These are phyloP conservation scores for Diplazon laetatorius DNA, from an alignment of 2,888 invertebrate species.

Conservation along the genomic window DNA sequence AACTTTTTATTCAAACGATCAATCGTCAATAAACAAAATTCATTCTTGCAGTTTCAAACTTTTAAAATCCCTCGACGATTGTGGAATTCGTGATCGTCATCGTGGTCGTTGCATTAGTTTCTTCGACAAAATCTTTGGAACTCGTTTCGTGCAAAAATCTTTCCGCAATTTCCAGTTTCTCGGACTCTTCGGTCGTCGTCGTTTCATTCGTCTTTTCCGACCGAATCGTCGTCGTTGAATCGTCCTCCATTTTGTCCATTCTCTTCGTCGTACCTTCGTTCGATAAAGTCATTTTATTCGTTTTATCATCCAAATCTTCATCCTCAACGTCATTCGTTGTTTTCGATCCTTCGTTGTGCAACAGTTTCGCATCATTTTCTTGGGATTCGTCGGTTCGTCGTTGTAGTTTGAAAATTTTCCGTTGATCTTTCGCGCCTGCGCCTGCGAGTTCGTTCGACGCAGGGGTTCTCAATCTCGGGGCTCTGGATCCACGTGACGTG, in stretches of 20 bases:
- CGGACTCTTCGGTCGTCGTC: neutral
- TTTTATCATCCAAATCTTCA: neutral
- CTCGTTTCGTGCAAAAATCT: slow-evolving; percentile 3
- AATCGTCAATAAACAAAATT: slow-evolving; percentile 11
- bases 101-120: slow-evolving; percentile 11
- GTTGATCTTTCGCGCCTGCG: neutral
- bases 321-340: neutral
- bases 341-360: slow-evolving; percentile 1
- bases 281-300: neutral
- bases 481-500: slow-evolving; percentile 6
- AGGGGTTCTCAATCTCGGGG: neutral
- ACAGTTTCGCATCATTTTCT: no score
- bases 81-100: slow-evolving; percentile 26
- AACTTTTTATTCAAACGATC: slow-evolving; percentile 9
- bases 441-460: neutral
- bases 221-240: neutral
- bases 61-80: slow-evolving; percentile 1
- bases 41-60: neutral
- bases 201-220: neutral
- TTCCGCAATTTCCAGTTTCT: neutral
- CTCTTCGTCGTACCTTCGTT: neutral
- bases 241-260: neutral
- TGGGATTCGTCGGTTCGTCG: neutral
- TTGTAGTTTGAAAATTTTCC: slow-evolving; percentile 12
- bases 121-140: neutral